Conservation (phyloP, 1,140 invertebrate species). For the Triops longicaudatus region DNA sequence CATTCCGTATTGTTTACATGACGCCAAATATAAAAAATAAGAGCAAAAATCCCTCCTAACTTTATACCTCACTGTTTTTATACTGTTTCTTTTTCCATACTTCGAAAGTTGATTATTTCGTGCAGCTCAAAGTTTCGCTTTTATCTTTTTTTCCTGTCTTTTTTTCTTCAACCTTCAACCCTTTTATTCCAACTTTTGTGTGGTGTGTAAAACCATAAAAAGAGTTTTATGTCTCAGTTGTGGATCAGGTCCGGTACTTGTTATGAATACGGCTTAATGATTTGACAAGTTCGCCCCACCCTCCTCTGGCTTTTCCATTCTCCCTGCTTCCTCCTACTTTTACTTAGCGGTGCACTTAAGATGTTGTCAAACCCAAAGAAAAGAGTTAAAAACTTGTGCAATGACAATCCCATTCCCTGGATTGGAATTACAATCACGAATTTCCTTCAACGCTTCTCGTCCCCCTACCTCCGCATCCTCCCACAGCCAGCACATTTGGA, state of each 20-base stretch:
- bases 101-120: background rate
- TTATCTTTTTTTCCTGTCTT: background rate
- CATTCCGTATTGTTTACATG: background rate
- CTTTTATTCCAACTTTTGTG: background rate
- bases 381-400: background rate
- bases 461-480: too few relatives aligned
- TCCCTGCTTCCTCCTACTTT: background rate
- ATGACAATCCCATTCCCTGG: background rate
- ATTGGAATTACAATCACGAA: background rate
- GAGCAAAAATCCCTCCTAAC: too few relatives aligned
- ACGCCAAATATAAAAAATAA: background rate
- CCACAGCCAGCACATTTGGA: too few relatives aligned
- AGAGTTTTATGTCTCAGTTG: background rate
- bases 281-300: background rate
- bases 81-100: background rate
- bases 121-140: background rate
- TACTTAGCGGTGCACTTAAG: background rate
- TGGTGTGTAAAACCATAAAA: background rate
- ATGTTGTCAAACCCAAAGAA: background rate
- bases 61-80: background rate
- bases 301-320: too few relatives aligned
- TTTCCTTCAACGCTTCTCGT: too few relatives aligned
- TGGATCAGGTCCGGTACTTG: background rate
- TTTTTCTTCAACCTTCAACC: background rate
- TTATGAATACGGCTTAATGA: background rate